A percentile compares a stretch with the other conserved stretches of the same genome.
Conservation (phyloP, 2,113 vertebrate species). For the Glaucomys volans region DNA sequence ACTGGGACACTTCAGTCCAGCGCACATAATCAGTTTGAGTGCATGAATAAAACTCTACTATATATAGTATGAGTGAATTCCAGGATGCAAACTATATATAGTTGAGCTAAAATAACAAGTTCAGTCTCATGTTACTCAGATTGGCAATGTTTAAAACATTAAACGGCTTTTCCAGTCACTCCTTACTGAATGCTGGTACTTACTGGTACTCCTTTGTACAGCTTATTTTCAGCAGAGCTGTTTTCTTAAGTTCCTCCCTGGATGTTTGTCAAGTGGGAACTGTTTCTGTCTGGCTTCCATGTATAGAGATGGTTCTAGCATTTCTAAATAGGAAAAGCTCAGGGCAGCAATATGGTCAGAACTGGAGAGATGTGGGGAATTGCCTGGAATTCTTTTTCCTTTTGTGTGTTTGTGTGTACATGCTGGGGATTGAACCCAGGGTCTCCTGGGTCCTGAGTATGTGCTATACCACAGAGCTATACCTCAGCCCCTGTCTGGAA, state of each 20-base stretch:
- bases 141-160: conserved; percentile 43
- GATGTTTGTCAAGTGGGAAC: conserved; percentile 5
- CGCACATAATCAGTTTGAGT: conserved; percentile 43
- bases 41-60: conserved; percentile 61
- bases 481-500: background rate
- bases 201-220: background rate
- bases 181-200: background rate
- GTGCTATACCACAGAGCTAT: background rate
- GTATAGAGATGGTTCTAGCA: background rate
- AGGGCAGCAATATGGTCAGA: background rate
- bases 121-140: conserved; percentile 33
- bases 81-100: conserved; percentile 69
- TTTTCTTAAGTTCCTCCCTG: conserved; percentile 1
- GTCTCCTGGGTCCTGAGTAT: background rate
- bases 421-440: background rate
- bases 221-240: background rate
- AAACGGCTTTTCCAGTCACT: conserved; percentile 49
- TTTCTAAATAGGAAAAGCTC: conserved; percentile 31
- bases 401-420: too few species aligned
- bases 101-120: conserved; percentile 65
- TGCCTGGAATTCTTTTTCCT: background rate
- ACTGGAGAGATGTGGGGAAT: background rate
- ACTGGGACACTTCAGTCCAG: background rate
- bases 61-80: conserved; percentile 69
- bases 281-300: background rate